Base-by-base conservation (phyloP, 2,888 invertebrate genomes). In the Nebria salina region DNA sequence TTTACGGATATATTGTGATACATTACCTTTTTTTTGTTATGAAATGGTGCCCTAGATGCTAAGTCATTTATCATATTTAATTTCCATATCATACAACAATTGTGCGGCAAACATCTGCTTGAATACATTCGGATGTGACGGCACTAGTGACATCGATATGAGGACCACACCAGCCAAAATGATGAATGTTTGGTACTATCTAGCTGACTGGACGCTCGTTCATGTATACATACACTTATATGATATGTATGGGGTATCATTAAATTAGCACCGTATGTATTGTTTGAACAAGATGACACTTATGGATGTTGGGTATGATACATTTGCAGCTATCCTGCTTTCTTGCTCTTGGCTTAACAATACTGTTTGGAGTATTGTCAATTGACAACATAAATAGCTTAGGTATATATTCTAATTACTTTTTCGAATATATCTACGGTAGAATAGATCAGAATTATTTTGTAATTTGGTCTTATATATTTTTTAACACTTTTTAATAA, bases 141-240 rank as follows among this genome's bases (percentile, higher is more conserved):
- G 70, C 70, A 26, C 26, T 70, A 64, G 25, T 64, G 75, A 75
- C 72, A 77, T 77, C 77, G 77, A 77, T 77, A 77, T 64, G 72
- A 64, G 72, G 15, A 72, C 77, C 68, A 34, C 25, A 65, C 74
- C 79, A 73, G 74, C 65, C 79, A 20, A 26, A 42, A 75, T 79
- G 79, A 79, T 79, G 79, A 79, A 79, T 79, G 79, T 66, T 42
- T 68, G 41, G 74, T 34, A 54, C 68, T 79, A 79, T 79, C 79
- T 65, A 25, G 66, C 65, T 65, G 42, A 42, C 20, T 26, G 66
- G 65, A 74, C 80, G 74, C 34, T 75, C 72, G 65, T 11, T 25
- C 20, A 43, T 75, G 75, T 42, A 25, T 70, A 15, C 75, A 54
- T 74, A 15, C 72, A 72, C 34, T 25, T 34, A 34, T 34, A 34